Evolutionary conservation across 2,888 invertebrate species (phyloP).

Genomic region (Caenorhabditis becei): DNA sequence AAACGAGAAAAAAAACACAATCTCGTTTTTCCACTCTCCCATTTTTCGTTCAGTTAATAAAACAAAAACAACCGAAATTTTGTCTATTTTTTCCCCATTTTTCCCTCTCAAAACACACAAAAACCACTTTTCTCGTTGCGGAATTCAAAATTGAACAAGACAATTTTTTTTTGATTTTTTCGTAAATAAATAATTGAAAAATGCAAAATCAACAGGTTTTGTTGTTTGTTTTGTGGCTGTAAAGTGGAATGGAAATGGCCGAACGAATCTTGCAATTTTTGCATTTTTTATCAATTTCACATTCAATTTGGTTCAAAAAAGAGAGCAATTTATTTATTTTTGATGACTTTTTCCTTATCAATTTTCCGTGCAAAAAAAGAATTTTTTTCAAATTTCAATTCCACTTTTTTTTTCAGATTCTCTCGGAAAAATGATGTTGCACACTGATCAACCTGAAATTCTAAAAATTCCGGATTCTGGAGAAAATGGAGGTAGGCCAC

Average conservation of each 20-base stretch:
- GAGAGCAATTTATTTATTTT: too few relatives aligned
- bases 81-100: conserved; percentile 1
- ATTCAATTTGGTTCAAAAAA: too few relatives aligned
- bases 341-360: too few relatives aligned
- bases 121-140: neutral
- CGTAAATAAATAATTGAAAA: conserved; percentile 18
- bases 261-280: neutral
- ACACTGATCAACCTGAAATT: neutral
- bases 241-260: too few relatives aligned
- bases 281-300: neutral
- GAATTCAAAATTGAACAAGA: neutral
- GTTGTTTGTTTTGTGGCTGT: neutral
- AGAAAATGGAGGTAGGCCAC: neutral
- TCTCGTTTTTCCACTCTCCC: conserved; percentile 18
- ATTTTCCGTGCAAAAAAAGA: conserved; percentile 16
- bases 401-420: neutral
- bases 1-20: too few relatives aligned
- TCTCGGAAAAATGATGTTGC: neutral
- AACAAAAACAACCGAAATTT: neutral
- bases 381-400: neutral
- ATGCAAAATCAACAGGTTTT: conserved; percentile 19
- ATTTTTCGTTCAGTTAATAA: neutral
- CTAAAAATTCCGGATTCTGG: too few relatives aligned
- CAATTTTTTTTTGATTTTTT: conserved; percentile 8
- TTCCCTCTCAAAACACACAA: neutral